phyloP scores from a whole-genome alignment of 1,140 invertebrate genomes.

The Diploscapter pachys region DNA sequence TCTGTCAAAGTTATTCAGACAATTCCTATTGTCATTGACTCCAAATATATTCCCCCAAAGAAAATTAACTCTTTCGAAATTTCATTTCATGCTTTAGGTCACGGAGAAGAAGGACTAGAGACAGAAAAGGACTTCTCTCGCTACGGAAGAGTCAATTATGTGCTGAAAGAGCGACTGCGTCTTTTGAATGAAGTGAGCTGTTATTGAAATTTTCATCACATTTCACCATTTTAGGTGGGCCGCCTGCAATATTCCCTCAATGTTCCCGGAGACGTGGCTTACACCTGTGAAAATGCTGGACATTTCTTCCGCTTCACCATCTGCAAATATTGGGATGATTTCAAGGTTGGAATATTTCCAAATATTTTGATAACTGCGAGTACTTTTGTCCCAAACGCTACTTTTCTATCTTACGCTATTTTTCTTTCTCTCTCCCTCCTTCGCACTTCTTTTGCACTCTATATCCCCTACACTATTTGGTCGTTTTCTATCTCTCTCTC shows the following conservation, averaged over 20 bases:
- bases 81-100: constrained; percentile 58
- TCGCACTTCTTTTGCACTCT: too few species aligned
- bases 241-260: constrained; percentile 78
- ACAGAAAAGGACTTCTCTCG: constrained; percentile 98
- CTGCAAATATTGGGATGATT: constrained; percentile 19
- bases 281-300: constrained; percentile 96
- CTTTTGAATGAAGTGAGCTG: constrained; percentile 70
- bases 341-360: constrained; percentile 73
- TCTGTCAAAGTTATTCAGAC: too few species aligned
- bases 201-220: background rate
- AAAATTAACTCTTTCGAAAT: too few species aligned
- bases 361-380: too few species aligned
- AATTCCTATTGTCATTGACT: too few species aligned
- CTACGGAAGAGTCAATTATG: constrained; percentile 97
- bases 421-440: too few species aligned
- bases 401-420: too few species aligned
- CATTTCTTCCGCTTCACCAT: constrained; percentile 68
- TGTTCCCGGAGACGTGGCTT: constrained; percentile 84
- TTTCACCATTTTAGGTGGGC: constrained; percentile 66
- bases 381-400: too few species aligned
- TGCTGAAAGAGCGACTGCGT: constrained; percentile 85
- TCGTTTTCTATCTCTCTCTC: too few species aligned
- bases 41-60: too few species aligned
- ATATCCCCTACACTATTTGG: too few species aligned
- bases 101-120: constrained; percentile 95